Percentiles rank a stretch among this genome's conserved stretches.
phyloP scores from a whole-genome alignment of 2,888 invertebrate genomes.

The Diaphora mendica region DNA sequence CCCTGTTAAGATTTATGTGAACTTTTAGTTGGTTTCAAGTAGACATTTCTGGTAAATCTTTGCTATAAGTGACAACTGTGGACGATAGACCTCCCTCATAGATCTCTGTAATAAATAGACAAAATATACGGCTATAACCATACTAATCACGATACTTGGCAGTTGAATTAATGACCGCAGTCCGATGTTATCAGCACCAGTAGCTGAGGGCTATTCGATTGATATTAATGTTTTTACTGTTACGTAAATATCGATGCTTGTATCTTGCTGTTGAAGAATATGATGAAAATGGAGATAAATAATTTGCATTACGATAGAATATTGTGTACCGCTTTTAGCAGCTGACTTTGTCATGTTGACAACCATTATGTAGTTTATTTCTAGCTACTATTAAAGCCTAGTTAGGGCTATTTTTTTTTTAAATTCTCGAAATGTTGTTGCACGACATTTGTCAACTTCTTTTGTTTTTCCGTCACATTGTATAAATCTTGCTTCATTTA shows the following conservation, averaged over 20 bases:
- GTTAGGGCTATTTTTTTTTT: too few relatives aligned
- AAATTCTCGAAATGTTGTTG: too few relatives aligned
- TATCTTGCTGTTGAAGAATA: background rate
- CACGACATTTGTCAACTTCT: too few relatives aligned
- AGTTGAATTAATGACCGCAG: slow-evolving; percentile 26
- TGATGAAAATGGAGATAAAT: background rate
- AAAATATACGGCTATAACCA: slow-evolving; percentile 15
- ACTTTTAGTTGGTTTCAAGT: slow-evolving; percentile 20
- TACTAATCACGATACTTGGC: slow-evolving; percentile 20
- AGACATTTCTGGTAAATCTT: background rate
- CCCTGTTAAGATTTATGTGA: slow-evolving; percentile 58
- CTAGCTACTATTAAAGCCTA: too few relatives aligned
- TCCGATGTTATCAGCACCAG: slow-evolving; percentile 23
- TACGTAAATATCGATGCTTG: slow-evolving; percentile 12
- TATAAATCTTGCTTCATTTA: background rate
- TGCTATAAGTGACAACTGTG: background rate
- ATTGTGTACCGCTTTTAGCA: too few relatives aligned
- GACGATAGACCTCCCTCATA: slow-evolving; percentile 16
- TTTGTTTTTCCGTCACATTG: background rate
- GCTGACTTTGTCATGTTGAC: too few relatives aligned
- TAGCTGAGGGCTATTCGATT: slow-evolving; percentile 25
- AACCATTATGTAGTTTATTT: too few relatives aligned
- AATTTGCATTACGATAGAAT: background rate
- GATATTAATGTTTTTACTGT: slow-evolving; percentile 17
- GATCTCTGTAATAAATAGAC: slow-evolving; percentile 13